These are phyloP conservation scores for Hololepta plana DNA, from an alignment of 2,888 invertebrate genomes.

Conservation along the genomic window DNA sequence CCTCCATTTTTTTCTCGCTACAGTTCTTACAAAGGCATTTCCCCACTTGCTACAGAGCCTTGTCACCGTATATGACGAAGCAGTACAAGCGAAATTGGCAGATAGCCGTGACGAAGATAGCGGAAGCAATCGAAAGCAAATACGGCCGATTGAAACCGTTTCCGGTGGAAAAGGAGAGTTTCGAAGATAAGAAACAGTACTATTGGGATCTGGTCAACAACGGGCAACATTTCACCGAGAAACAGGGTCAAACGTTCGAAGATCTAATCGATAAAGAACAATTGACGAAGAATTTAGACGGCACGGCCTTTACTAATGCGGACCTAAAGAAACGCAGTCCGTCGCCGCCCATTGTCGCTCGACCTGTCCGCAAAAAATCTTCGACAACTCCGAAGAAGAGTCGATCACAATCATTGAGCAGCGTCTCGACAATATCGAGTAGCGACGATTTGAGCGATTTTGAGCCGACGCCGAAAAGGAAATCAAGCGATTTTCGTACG, in stretches of 20 bases:
- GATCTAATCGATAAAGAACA: conserved; percentile 28
- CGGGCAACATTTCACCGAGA: conserved; percentile 47
- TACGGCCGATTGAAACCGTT: conserved; percentile 51
- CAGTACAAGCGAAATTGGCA: conserved; percentile 35
- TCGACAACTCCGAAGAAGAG: conserved; percentile 17
- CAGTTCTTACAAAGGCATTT: conserved; percentile 52
- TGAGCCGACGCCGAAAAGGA: conserved; percentile 10
- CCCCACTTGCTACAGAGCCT: conserved; percentile 36
- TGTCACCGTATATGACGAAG: conserved; percentile 39
- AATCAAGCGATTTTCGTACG: conserved; percentile 4
- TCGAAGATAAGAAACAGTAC: conserved; percentile 40
- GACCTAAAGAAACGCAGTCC: conserved; percentile 24
- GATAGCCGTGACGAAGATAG: conserved; percentile 32
- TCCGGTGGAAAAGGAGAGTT: conserved; percentile 48
- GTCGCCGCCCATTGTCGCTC: conserved; percentile 36
- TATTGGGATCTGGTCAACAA: conserved; percentile 46
- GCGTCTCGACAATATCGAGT: conserved; percentile 33
- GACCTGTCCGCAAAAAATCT: no score
- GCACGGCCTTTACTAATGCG: not conserved
- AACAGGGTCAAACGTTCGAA: conserved; percentile 34
- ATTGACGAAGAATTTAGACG: conserved; percentile 15
- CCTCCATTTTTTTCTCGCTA: conserved; percentile 15
- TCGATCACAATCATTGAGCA: conserved; percentile 29
- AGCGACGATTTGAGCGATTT: conserved; percentile 23
- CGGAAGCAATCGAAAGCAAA: conserved; percentile 54